Conservation (phyloP, 2,888 invertebrate genomes). For the Drosophila meridionalis region DNA sequence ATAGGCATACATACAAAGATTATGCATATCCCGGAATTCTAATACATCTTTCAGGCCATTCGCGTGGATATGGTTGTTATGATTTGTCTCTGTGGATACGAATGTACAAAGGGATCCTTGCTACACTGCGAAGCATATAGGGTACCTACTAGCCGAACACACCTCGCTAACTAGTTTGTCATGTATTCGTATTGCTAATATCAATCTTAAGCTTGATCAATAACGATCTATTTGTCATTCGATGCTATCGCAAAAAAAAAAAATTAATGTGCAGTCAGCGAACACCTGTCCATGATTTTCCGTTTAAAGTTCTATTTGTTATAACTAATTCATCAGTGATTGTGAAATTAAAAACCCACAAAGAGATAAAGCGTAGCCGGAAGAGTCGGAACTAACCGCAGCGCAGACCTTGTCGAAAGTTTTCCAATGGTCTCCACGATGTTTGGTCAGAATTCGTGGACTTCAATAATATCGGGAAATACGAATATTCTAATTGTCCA, state of each 20-base stretch:
- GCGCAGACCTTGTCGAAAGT: conserved; percentile 41
- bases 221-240: background rate
- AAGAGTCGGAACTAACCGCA: conserved; percentile 36
- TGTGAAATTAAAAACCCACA: background rate
- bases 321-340: too few relatives aligned
- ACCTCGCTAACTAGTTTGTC: background rate
- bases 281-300: conserved; percentile 37
- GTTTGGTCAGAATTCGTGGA: conserved; percentile 26
- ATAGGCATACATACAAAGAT: too few relatives aligned
- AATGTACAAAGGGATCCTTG: too few relatives aligned
- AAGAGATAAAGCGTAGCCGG: conserved; percentile 29
- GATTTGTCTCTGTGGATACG: too few relatives aligned
- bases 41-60: background rate
- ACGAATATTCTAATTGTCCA: conserved; percentile 62
- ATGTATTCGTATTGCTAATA: background rate
- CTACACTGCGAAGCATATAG: background rate
- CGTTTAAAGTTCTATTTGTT: background rate
- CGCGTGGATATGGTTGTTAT: too few relatives aligned
- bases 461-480: conserved; percentile 30
- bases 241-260: too few relatives aligned
- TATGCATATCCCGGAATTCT: too few relatives aligned
- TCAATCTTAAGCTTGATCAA: background rate
- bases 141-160: background rate
- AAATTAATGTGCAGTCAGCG: background rate
- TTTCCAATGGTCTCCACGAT: conserved; percentile 32